Conservation (phyloP, 2,113 vertebrate genomes). For the Phainopepla nitens region DNA sequence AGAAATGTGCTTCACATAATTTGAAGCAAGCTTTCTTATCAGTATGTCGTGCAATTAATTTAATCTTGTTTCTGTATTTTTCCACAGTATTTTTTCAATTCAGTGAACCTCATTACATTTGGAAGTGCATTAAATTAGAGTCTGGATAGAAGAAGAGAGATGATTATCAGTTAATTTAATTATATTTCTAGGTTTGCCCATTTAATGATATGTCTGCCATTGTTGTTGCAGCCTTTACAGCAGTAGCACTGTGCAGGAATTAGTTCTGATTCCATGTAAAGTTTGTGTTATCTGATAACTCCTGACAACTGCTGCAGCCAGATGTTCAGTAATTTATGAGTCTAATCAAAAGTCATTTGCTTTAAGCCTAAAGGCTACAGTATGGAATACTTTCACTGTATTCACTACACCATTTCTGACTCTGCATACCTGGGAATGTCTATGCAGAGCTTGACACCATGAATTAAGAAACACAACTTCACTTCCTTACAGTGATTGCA, state of each 20-base stretch:
- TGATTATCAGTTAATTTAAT: slow-evolving; percentile 84
- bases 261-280: slow-evolving; percentile 59
- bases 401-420: not conserved
- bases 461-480: not conserved
- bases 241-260: slow-evolving; percentile 56
- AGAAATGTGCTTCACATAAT: slow-evolving; percentile 34
- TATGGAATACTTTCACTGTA: not conserved
- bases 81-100: slow-evolving; percentile 75
- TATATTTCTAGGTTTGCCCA: slow-evolving; percentile 74
- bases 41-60: slow-evolving; percentile 77
- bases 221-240: slow-evolving; percentile 61
- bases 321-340: slow-evolving; percentile 23
- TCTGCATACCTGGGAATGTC: not conserved
- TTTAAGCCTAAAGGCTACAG: slow-evolving; percentile 29
- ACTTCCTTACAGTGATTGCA: not conserved
- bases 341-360: slow-evolving; percentile 64
- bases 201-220: slow-evolving; percentile 72
- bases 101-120: slow-evolving; percentile 76
- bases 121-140: slow-evolving; percentile 74
- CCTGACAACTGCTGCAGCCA: slow-evolving; percentile 31
- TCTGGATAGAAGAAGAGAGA: slow-evolving; percentile 73
- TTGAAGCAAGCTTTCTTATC: slow-evolving; percentile 71
- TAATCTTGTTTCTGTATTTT: slow-evolving; percentile 83
- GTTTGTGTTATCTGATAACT: slow-evolving; percentile 68
- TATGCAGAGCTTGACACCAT: not conserved